Base-by-base conservation (phyloP, 2,113 vertebrate species). In the Anseranas semipalmata region DNA sequence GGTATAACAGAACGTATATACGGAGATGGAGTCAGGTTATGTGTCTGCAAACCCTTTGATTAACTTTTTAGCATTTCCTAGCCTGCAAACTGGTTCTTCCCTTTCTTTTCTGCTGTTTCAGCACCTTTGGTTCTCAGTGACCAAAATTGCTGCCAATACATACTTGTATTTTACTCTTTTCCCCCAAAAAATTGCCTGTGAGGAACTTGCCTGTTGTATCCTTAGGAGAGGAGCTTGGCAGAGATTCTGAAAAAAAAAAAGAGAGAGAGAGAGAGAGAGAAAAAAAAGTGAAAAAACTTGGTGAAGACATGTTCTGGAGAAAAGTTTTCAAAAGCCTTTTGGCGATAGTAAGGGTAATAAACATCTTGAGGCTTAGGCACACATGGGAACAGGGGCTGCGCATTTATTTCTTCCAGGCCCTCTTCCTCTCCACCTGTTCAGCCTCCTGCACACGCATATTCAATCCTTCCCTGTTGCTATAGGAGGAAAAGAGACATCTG, bases 1-100 rank as follows among this genome's bases (percentile, higher is more conserved):
- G 41, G 37, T 66, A 59, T 95, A 94, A 96, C 85, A 94, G 92
- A 84, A 89, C 55, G 43, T 67, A 24, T 48, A 65, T 53, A 74
- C 68, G 83, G 71, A 93, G 94, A 73, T 3, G 13, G 88, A 55
- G 3, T 87, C 18, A 4, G 25, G 68, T 93, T 96, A 78, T 89
- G 41, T 93, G 79, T 58, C 73, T 39, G 37, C 21, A 85, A 73
- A 87, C 7, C 52, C 35, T 85, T 93, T 85, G 85, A 82, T 89
- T 62, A 46, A 76, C 39, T 88, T 93, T 95, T 65, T 84, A 85
- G 45, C 8, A 66, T 96, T n/a, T 10, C 50, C 80, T 90, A 73
- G 37, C 70, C 70, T 71, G 85, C 87, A 96, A 95, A 83, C 79
- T 74, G 10, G 39, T 75, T 92, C 77, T 52, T 77, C 39, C 13